Percentiles rank a stretch among this genome's conserved stretches.
Conservation (phyloP, 2,888 invertebrate species). For the Tenthredo notha region DNA sequence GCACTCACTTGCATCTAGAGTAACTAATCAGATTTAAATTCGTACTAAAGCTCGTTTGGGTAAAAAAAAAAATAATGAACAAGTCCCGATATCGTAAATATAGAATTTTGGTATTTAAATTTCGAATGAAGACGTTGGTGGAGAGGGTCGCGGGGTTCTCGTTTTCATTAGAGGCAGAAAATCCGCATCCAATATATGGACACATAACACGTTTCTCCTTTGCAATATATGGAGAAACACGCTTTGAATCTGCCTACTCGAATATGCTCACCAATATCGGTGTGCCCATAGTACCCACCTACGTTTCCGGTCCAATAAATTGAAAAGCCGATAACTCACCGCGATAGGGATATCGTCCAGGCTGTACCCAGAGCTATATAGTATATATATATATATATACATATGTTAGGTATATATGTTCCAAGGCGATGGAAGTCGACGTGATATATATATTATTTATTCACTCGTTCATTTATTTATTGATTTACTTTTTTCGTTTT, state of each 20-base stretch:
- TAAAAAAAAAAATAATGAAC: not conserved
- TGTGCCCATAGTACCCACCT: not conserved
- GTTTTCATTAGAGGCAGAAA: constrained; percentile 35
- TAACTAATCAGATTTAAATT: no score
- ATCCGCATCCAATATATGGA: constrained; percentile 20
- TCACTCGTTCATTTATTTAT: not conserved
- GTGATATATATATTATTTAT: constrained; percentile 22
- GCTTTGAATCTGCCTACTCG: constrained; percentile 13
- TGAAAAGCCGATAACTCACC: constrained; percentile 49
- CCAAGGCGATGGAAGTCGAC: constrained; percentile 9
- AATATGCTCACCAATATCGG: constrained; percentile 41
- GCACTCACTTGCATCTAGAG: no score
- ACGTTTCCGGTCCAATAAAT: constrained; percentile 50
- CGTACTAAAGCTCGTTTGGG: no score
- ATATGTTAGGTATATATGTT: not conserved
- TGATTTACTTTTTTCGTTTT: not conserved
- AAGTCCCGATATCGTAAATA: no score
- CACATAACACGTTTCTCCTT: not conserved
- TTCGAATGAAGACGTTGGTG: not conserved
- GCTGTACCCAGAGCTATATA: not conserved
- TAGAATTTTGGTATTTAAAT: not conserved
- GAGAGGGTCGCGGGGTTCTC: not conserved
- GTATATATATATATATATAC: not conserved
- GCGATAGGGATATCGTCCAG: constrained; percentile 47
- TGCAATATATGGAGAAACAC: constrained; percentile 35